These are phyloP conservation scores for Rana temporaria DNA, from an alignment of 2,113 vertebrate species.

Conservation along the genomic window DNA sequence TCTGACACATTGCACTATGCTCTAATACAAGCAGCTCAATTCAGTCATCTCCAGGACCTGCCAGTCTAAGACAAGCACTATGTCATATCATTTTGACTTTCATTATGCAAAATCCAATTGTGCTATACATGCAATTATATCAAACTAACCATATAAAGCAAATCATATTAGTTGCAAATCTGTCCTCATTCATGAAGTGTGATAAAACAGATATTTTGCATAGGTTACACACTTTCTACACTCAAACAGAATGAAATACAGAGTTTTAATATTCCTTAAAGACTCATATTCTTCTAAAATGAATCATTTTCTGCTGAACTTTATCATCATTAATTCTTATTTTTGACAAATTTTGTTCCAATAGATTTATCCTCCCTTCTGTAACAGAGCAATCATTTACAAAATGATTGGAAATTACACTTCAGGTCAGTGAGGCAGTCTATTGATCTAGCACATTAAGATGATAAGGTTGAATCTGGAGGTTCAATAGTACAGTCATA, in stretches of 20 bases:
- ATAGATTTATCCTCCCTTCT: slow-evolving; percentile 25
- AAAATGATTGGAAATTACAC: slow-evolving; percentile 40
- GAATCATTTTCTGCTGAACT: neutral
- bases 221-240: neutral
- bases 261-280: slow-evolving; percentile 5
- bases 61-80: neutral
- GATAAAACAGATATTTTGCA: neutral
- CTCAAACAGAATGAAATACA: slow-evolving; percentile 18
- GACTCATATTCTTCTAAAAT: neutral
- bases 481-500: slow-evolving; percentile 26
- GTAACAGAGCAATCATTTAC: slow-evolving; percentile 42
- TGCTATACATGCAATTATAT: too few species aligned
- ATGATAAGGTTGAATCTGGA: slow-evolving; percentile 33
- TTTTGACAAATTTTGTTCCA: slow-evolving; percentile 24
- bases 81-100: neutral
- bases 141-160: too few species aligned
- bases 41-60: too few species aligned
- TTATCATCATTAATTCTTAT: slow-evolving; percentile 28
- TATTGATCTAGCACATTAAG: slow-evolving; percentile 48
- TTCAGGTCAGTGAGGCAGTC: slow-evolving; percentile 16
- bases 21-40: too few species aligned
- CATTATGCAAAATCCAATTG: neutral
- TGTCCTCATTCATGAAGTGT: neutral
- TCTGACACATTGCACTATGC: too few species aligned
- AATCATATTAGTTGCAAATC: neutral